phyloP scores from a whole-genome alignment of 2,888 invertebrate species.

The Tortrix viridana region DNA sequence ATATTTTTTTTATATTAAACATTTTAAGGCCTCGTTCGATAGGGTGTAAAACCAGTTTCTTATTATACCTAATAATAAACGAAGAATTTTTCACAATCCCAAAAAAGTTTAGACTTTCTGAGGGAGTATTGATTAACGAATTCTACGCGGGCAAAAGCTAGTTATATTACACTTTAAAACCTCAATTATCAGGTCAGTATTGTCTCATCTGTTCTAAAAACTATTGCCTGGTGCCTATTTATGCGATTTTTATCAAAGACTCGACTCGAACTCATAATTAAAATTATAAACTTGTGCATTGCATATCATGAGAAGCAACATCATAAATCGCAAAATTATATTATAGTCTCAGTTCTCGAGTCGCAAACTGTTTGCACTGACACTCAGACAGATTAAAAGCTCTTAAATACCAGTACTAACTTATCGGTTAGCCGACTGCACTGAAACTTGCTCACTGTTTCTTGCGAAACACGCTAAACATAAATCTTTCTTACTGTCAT shows the following conservation, averaged over 20 bases:
- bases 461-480: slow-evolving; percentile 59
- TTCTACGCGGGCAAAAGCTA: no score
- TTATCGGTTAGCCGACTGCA: slow-evolving; percentile 75
- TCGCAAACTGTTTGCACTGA: slow-evolving; percentile 50
- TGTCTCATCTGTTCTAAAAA: no score
- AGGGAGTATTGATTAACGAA: no score
- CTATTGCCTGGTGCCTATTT: no score
- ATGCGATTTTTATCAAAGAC: neutral
- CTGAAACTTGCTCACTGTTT: slow-evolving; percentile 64
- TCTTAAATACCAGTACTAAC: slow-evolving; percentile 65
- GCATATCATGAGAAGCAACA: neutral
- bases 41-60: no score
- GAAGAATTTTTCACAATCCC: no score
- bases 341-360: slow-evolving; percentile 47
- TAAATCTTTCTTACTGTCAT: slow-evolving; percentile 80
- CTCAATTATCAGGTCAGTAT: no score
- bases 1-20: no score
- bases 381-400: slow-evolving; percentile 64
- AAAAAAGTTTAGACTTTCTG: no score
- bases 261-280: neutral
- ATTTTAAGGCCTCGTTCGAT: no score
- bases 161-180: no score
- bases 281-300: neutral
- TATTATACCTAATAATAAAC: no score
- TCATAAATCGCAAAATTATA: slow-evolving; percentile 35